A percentile compares a stretch with the other conserved stretches of the same genome.
These are phyloP conservation scores for Gorsachius goisagi DNA, from an alignment of 2,113 vertebrate species.

Conservation along the genomic window DNA sequence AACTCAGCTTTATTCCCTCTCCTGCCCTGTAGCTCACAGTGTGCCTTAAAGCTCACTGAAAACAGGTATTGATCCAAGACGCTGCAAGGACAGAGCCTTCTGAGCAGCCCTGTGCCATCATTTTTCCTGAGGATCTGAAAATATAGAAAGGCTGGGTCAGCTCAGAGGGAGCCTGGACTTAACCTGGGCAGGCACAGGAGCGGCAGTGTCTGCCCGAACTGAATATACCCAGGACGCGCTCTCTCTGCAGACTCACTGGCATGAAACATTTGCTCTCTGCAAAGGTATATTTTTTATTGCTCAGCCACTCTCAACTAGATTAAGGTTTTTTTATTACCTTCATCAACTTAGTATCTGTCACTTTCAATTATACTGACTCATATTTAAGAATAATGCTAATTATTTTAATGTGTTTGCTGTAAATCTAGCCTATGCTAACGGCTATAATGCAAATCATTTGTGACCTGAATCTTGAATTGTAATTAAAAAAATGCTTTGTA, in stretches of 20 bases:
- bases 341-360: slow-evolving; percentile 41
- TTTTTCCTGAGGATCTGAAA: slow-evolving; percentile 19
- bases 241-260: background rate
- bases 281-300: slow-evolving; percentile 45
- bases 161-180: background rate
- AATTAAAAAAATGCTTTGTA: background rate
- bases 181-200: background rate
- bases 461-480: background rate
- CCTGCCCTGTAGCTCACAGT: background rate
- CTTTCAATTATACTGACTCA: slow-evolving; percentile 50
- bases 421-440: slow-evolving; percentile 34
- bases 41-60: slow-evolving; percentile 43
- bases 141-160: background rate
- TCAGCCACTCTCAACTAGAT: slow-evolving; percentile 21
- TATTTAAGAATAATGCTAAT: slow-evolving; percentile 60
- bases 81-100: background rate
- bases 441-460: slow-evolving; percentile 6
- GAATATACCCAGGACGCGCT: background rate
- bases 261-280: background rate
- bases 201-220: background rate
- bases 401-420: slow-evolving; percentile 57
- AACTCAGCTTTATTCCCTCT: slow-evolving; percentile 51
- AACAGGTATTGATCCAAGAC: slow-evolving; percentile 46
- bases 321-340: slow-evolving; percentile 48
- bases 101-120: background rate